These are phyloP conservation scores for Proisotoma minuta DNA, from an alignment of 2,888 invertebrate genomes.

Conservation along the genomic window DNA sequence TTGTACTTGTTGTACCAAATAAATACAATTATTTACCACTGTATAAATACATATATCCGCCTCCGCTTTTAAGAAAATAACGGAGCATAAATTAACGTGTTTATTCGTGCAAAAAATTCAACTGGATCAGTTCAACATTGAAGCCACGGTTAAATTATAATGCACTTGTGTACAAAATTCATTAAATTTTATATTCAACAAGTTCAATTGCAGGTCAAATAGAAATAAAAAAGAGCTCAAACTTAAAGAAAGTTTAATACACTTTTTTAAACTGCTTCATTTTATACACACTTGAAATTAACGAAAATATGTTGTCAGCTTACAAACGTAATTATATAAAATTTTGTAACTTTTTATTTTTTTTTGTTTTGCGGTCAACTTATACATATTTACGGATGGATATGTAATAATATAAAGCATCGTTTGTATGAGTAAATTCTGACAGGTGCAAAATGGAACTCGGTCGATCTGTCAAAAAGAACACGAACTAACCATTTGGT, in stretches of 20 bases:
- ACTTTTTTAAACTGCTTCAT: too few species aligned
- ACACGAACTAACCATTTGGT: not conserved
- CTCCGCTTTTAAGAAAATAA: slow-evolving; percentile 11
- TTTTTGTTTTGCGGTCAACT: not conserved
- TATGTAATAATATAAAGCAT: not conserved
- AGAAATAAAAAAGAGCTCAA: not conserved
- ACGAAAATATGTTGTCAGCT: too few species aligned
- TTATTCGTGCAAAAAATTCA: slow-evolving; percentile 11
- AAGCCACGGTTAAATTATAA: not conserved
- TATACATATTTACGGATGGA: not conserved
- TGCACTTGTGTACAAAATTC: not conserved
- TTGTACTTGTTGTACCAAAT: too few species aligned
- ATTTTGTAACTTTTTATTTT: too few species aligned
- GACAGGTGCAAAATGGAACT: not conserved
- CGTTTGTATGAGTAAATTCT: not conserved
- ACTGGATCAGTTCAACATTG: slow-evolving; percentile 5
- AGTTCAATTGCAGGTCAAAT: too few species aligned
- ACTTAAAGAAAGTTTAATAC: not conserved
- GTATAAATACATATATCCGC: not conserved
- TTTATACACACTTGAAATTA: too few species aligned
- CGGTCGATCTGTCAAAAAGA: not conserved
- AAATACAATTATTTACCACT: too few species aligned
- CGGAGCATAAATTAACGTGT: slow-evolving; percentile 13
- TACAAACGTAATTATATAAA: too few species aligned
- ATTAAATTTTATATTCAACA: too few species aligned